A percentile compares a stretch with the other conserved stretches of the same genome.
These are phyloP conservation scores for Sciurus vulgaris DNA, from an alignment of 2,797 vertebrate species.

Conservation along the genomic window DNA sequence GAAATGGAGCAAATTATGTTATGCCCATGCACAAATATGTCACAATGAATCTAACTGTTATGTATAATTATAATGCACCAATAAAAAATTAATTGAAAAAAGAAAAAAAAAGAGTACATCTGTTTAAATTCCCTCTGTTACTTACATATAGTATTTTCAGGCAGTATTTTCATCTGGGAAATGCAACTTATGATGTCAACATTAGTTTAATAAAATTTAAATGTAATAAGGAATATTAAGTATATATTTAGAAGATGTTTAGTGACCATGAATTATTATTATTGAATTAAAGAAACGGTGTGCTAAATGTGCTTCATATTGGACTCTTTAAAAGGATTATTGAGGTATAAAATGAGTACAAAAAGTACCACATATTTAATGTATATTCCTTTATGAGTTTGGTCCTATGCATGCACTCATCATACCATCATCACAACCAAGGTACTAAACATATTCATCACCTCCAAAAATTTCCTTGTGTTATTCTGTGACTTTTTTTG, in stretches of 20 bases:
- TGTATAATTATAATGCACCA: too few species aligned
- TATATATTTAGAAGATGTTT: not conserved
- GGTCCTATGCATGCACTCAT: not conserved
- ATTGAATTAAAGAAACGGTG: not conserved
- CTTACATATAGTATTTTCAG: not conserved
- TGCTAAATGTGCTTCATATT: not conserved
- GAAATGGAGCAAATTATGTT: too few species aligned
- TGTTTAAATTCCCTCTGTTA: not conserved
- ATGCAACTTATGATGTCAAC: not conserved
- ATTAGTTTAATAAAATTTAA: constrained; percentile 27
- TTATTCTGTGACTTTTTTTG: not conserved
- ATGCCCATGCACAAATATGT: too few species aligned
- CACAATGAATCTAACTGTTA: too few species aligned
- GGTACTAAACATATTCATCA: not conserved
- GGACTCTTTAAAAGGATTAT: not conserved
- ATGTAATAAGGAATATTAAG: not conserved
- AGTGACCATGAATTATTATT: not conserved
- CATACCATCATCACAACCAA: not conserved
- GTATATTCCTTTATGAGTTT: not conserved
- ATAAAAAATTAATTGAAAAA: too few species aligned
- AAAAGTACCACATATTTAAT: not conserved
- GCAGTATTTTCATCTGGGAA: constrained; percentile 18
- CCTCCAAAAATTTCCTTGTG: not conserved
- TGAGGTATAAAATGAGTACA: not conserved
- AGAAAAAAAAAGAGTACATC: not conserved